These are phyloP conservation scores for Myiagra hebetior DNA, from an alignment of 2,113 vertebrate genomes.

Conservation along the genomic window DNA sequence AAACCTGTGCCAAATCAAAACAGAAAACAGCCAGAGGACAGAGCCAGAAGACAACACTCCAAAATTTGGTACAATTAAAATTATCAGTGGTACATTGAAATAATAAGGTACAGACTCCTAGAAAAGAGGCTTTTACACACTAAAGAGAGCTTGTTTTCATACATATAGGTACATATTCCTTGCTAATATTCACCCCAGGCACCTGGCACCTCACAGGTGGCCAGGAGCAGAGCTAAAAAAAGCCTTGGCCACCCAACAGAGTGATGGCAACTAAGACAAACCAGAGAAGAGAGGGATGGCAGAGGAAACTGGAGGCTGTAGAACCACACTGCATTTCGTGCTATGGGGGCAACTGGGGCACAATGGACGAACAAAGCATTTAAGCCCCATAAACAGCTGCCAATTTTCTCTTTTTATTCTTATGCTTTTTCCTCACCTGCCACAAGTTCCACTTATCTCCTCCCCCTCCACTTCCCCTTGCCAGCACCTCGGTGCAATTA, in stretches of 20 bases:
- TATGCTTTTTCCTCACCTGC: neutral
- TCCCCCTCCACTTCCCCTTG: neutral
- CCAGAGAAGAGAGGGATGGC: rapidly evolving
- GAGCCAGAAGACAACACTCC: neutral
- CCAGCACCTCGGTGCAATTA: neutral
- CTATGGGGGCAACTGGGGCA: neutral
- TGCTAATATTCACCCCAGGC: neutral
- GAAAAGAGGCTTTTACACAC: neutral
- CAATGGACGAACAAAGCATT: neutral
- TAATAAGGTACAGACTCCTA: neutral
- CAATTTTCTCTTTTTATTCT: neutral
- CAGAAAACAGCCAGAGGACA: neutral
- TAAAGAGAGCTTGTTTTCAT: neutral
- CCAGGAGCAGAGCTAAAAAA: neutral
- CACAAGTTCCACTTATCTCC: neutral
- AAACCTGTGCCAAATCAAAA: neutral
- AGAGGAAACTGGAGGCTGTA: neutral
- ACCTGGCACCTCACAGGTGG: rapidly evolving
- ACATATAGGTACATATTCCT: neutral
- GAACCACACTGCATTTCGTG: rapidly evolving
- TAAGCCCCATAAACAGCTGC: neutral
- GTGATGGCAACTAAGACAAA: neutral
- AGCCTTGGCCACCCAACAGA: rapidly evolving
- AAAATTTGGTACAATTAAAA: neutral
- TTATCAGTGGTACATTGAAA: neutral